Base-by-base conservation (phyloP, 2,797 vertebrate genomes). In the Triplophysa bombifrons region DNA sequence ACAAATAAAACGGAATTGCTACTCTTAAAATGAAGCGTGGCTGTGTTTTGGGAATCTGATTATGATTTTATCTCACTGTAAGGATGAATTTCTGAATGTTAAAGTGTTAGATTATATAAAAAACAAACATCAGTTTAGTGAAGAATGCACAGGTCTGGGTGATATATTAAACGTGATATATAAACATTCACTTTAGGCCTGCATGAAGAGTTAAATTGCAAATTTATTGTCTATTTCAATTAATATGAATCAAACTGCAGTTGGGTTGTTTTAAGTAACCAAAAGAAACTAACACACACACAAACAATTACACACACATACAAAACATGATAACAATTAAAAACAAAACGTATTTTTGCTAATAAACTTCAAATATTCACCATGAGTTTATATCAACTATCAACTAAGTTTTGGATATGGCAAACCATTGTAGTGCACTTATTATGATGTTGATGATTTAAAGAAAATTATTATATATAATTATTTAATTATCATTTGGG, bases 1-100 rank as follows among this genome's bases (percentile, higher is more conserved):
- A 88, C 87, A 88, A 89, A 92, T 92, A 93, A 94, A 74, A 70
- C 8, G 81, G n/a, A 87, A 90, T 83, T 89, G 87, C 87, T 90
- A 88, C 90, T 90, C 90, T 91, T 91, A 88, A 87, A 81, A 82
- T 46, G n/a, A 1, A 64, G 64, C 30, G 48, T 22, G 56, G 53
- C 46, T 72, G 80, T 83, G 69, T 83, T 80, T 80, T 84, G 70
- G 48, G 34, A 5, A 9, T 71, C 14, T 71, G 56, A 78, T 78
- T 70, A 53, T 78, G 41, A 30, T 30, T 30, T 63, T 63, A 70
- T 71, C 56, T 70, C 63, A n/a, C 51, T 12, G n/a, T 12, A 4
- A 60, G 13, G 7, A 22, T 56, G 22, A 9, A 7, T 60, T 77
- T 77, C 68, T 25, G 17, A 41, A 22, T 25, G 69, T 6, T 34